Evolutionary conservation across 2,797 vertebrate species (phyloP).

Genomic region (Pseudochaenichthys georgianus): DNA sequence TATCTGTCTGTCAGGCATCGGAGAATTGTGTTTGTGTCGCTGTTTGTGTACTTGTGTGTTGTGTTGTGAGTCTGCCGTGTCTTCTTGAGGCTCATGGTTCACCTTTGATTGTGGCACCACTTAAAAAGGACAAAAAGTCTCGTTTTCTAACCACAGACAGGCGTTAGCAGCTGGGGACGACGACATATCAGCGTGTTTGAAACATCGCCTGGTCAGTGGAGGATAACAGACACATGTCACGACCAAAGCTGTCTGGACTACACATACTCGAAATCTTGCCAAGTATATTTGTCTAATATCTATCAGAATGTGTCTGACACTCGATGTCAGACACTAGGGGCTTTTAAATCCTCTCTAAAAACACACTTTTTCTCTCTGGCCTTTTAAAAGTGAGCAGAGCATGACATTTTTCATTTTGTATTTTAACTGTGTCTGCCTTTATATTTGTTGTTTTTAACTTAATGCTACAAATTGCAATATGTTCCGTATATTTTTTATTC

Average conservation of each 20-base stretch:
- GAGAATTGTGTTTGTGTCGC: not conserved
- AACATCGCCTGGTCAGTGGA: not conserved
- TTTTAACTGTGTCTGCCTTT: no score
- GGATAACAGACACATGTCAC: not conserved
- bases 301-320: no score
- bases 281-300: no score
- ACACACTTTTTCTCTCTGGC: no score
- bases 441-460: no score
- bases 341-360: no score
- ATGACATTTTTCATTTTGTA: no score
- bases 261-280: no score
- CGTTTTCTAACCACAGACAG: slow-evolving; percentile 1
- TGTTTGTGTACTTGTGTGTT: not conserved
- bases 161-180: slow-evolving; percentile 1
- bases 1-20: not conserved
- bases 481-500: no score
- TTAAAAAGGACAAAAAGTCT: slow-evolving; percentile 6
- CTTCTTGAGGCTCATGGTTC: not conserved
- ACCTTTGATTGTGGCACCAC: slow-evolving; percentile 10
- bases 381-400: no score
- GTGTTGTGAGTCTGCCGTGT: not conserved
- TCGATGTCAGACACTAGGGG: no score
- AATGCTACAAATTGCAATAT: no score
- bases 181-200: slow-evolving; percentile 1
- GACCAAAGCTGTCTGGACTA: slow-evolving; percentile 3